These are phyloP conservation scores for Perca fluviatilis DNA, from an alignment of 2,113 vertebrate species.

Conservation along the genomic window DNA sequence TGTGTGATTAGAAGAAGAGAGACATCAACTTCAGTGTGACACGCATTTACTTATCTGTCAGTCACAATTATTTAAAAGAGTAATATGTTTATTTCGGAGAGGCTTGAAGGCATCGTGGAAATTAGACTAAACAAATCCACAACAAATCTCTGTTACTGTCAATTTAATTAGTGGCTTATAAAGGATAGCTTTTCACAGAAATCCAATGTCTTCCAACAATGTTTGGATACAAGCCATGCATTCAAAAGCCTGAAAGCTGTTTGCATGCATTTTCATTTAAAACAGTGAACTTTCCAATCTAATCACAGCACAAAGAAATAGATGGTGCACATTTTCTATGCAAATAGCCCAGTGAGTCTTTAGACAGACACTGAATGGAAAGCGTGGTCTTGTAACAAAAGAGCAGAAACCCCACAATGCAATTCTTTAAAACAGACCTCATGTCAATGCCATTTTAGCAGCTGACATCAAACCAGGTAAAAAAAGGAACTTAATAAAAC, in stretches of 20 bases:
- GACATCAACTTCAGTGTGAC: conserved; percentile 8
- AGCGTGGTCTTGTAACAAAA: not conserved
- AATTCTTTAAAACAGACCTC: conserved; percentile 4
- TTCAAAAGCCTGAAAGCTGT: conserved; percentile 26
- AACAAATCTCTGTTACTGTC: conserved; percentile 51
- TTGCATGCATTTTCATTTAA: conserved; percentile 38
- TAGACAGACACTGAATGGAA: conserved; percentile 10
- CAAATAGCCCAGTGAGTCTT: conserved; percentile 28
- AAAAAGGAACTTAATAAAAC: conserved; percentile 8
- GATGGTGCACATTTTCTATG: conserved; percentile 22
- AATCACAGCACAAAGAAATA: conserved; percentile 16
- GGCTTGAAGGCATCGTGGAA: conserved; percentile 34
- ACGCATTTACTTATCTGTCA: conserved; percentile 10
- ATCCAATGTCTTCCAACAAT: conserved; percentile 9
- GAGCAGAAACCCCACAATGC: not conserved
- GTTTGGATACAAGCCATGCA: conserved; percentile 17
- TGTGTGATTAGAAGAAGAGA: conserved; percentile 11
- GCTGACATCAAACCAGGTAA: conserved; percentile 16
- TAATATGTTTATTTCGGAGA: conserved; percentile 8
- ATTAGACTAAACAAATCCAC: conserved; percentile 40
- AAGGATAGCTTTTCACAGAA: conserved; percentile 32
- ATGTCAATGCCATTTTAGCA: conserved; percentile 11
- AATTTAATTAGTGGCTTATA: conserved; percentile 63
- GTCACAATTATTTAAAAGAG: conserved; percentile 32
- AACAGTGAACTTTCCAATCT: conserved; percentile 27